Evolutionary conservation across 2,888 invertebrate species (phyloP).

Genomic region (Lasius platythorax): DNA sequence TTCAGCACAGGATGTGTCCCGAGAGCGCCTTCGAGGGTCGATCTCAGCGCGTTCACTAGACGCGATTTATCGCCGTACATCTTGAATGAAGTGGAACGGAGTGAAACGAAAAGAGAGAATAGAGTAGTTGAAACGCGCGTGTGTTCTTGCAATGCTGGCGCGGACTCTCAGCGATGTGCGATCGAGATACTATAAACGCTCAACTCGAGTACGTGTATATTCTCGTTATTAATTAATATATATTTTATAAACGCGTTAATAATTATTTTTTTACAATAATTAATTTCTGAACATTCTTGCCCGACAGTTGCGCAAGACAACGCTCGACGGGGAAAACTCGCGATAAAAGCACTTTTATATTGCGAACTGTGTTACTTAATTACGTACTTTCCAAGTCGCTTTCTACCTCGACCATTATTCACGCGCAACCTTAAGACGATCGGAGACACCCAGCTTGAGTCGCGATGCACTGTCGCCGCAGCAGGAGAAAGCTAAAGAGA

Average conservation of each 20-base stretch:
- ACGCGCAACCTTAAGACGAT: slow-evolving; percentile 49
- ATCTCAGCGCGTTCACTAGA: neutral
- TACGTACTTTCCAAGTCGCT: slow-evolving; percentile 49
- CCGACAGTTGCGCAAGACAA: neutral
- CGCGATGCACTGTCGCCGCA: slow-evolving; percentile 35
- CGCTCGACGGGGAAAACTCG: neutral
- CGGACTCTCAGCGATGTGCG: neutral
- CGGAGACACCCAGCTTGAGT: slow-evolving; percentile 40
- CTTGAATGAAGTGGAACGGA: neutral
- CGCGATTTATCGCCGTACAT: neutral
- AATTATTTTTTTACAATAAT: neutral
- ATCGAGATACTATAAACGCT: neutral
- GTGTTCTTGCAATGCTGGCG: neutral
- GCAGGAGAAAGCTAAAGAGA: slow-evolving; percentile 52
- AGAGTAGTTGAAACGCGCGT: neutral
- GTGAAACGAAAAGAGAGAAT: neutral
- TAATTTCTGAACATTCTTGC: neutral
- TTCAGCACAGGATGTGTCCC: slow-evolving; percentile 6
- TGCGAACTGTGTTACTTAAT: slow-evolving; percentile 46
- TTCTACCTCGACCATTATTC: slow-evolving; percentile 45
- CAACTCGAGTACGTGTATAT: neutral
- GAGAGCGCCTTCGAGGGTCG: neutral
- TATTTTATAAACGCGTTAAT: neutral
- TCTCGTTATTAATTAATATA: neutral
- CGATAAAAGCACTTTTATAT: slow-evolving; percentile 29